Base-by-base conservation (phyloP, 2,113 vertebrate species). In the Tringa solitaria region DNA sequence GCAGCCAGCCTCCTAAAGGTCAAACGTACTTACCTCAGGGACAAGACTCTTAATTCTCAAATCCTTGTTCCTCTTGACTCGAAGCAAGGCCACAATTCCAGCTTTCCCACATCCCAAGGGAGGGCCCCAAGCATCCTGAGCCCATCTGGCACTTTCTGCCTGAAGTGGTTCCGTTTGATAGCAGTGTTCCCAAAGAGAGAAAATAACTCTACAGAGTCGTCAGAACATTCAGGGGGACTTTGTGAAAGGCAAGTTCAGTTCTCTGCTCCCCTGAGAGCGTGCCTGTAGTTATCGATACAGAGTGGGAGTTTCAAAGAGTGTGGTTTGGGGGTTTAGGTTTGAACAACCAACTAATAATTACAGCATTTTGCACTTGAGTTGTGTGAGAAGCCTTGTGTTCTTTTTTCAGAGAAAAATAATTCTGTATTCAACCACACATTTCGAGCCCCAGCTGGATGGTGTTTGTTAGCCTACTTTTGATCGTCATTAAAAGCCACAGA, bases 241-340 rank as follows among this genome's bases (percentile, higher is more conserved):
- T 28, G 61, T 8, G 13, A 91, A 72, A 93, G 51, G 69, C 61
- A 3, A 45, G 41, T 45, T 46, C 57, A 57, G 45, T 19, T 85
- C 70, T 93, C 67, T 2, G n/a, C 84, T 87, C 26, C 50, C 70
- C 35, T 65, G 57, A 84, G 74, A 87, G 77, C 0, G 2, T 23
- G 53, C 32, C 22, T 94, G 39, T 61, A 53, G 22, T 76, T 91
- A 83, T 60, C 83, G 61, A 93, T 94, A 93, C 72, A 87, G 89
- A 96, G 91, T 94, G 87, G 95, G 95, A 94, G 94, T 95, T 94
- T 90, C 87, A 94, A 95, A 95, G 96, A 95, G 89, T 91, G 89
- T 94, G 95, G 95, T 96, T 96, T 97, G 77, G 95, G 94, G 80
- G 68, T 95, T 97, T 87, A 96, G 93, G 65, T 96, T 82, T 84